A percentile compares a stretch with the other conserved stretches of the same genome.
Conservation (phyloP, 2,888 invertebrate genomes). For the Deroplatys truncata region DNA sequence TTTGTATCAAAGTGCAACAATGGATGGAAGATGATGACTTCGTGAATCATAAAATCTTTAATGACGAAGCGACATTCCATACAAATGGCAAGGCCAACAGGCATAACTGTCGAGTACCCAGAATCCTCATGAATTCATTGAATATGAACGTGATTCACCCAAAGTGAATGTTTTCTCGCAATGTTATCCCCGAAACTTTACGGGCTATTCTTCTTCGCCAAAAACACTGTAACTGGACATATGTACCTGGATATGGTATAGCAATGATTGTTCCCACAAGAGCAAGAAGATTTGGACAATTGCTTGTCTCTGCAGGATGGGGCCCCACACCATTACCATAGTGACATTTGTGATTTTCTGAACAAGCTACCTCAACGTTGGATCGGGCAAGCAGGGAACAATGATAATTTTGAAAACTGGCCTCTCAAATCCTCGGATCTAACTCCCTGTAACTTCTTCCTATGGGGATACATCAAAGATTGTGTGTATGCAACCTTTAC, state of each 20-base stretch:
- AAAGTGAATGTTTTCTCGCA: not conserved
- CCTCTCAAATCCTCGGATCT: too few species aligned
- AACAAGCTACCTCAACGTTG: not conserved
- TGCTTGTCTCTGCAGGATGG: not conserved
- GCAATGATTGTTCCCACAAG: not conserved
- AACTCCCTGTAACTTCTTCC: too few species aligned
- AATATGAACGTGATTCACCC: not conserved
- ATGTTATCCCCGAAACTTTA: not conserved
- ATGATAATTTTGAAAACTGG: too few species aligned
- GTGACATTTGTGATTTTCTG: not conserved
- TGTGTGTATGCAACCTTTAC: too few species aligned
- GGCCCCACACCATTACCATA: not conserved
- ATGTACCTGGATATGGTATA: not conserved
- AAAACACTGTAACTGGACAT: not conserved
- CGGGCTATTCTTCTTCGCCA: not conserved
- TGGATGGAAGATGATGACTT: too few species aligned
- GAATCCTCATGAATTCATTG: not conserved
- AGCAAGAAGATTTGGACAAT: not conserved
- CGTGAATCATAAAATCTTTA: too few species aligned
- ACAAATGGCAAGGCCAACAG: rapidly evolving
- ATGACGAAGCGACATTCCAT: too few species aligned
- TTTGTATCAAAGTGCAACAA: too few species aligned
- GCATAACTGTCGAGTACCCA: too few species aligned
- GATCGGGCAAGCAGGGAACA: not conserved
- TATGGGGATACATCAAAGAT: too few species aligned